Evolutionary conservation across 1,140 invertebrate genomes (phyloP).

Genomic region (Euwallacea fornicatus): DNA sequence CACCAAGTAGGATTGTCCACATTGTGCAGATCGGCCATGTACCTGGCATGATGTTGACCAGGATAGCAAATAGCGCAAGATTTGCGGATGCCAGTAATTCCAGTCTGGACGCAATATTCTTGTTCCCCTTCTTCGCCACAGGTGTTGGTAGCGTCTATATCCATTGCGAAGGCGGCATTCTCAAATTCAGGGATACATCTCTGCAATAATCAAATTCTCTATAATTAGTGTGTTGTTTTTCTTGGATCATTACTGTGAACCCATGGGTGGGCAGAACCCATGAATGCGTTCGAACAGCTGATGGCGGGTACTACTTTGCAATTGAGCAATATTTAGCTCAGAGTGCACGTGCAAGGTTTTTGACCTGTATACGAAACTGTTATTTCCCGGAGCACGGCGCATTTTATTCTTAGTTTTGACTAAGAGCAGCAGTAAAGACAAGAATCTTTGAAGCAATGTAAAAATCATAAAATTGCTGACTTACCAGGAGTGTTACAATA

Average conservation of each 20-base stretch:
- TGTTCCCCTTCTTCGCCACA: conserved; percentile 80
- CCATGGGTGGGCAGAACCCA: not conserved
- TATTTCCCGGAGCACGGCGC: not conserved
- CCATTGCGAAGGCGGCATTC: conserved; percentile 88
- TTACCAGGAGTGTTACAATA: too few relatives aligned
- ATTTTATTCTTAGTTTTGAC: too few relatives aligned
- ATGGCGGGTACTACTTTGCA: not conserved
- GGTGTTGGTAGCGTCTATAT: conserved; percentile 93
- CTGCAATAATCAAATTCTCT: conserved; percentile 53
- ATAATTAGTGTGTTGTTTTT: not conserved
- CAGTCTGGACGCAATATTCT: conserved; percentile 90
- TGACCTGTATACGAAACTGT: conserved; percentile 1
- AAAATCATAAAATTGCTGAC: too few relatives aligned
- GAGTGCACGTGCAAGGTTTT: conserved; percentile 4
- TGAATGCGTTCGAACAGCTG: not conserved
- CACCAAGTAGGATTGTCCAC: conserved; percentile 94
- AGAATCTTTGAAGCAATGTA: too few relatives aligned
- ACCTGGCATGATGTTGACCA: conserved; percentile 73
- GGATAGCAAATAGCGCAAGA: conserved; percentile 66
- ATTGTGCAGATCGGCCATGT: conserved; percentile 87
- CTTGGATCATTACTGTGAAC: not conserved
- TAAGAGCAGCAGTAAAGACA: too few relatives aligned
- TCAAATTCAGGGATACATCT: conserved; percentile 94
- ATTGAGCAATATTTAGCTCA: conserved; percentile 2
- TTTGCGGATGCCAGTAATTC: conserved; percentile 58